These are phyloP conservation scores for Paralichthys olivaceus DNA, from an alignment of 2,113 vertebrate species.

Conservation along the genomic window DNA sequence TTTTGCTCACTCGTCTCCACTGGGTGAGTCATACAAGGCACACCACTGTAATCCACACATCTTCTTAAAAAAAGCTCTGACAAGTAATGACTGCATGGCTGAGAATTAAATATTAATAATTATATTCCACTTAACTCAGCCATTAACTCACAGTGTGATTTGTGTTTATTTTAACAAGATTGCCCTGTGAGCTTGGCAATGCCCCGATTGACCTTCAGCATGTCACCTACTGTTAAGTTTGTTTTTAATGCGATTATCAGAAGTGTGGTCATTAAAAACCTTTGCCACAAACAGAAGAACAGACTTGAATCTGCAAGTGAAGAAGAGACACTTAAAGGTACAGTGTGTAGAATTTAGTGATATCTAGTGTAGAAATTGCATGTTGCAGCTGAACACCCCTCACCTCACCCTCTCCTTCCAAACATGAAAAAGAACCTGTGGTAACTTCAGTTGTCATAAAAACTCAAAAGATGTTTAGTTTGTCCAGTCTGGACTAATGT, in stretches of 20 bases:
- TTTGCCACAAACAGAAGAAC: too few relatives aligned
- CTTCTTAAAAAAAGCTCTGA: constrained; percentile 3
- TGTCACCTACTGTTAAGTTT: too few relatives aligned
- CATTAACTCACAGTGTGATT: background rate
- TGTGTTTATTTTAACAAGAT: background rate
- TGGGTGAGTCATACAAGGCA: background rate
- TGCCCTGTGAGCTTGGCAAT: background rate
- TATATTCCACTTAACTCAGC: constrained; percentile 1
- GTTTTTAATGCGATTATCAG: too few relatives aligned
- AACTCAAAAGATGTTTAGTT: too few relatives aligned
- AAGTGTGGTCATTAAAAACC: background rate
- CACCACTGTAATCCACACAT: background rate
- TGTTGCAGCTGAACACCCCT: too few relatives aligned
- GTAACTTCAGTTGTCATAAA: too few relatives aligned
- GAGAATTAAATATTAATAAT: constrained; percentile 30
- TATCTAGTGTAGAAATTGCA: too few relatives aligned
- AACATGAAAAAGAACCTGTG: too few relatives aligned
- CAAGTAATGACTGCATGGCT: constrained; percentile 2
- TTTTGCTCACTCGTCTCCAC: background rate
- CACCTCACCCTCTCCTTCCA: too few relatives aligned
- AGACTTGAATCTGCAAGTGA: background rate
- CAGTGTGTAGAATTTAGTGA: too few relatives aligned
- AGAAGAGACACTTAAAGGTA: background rate
- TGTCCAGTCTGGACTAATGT: too few relatives aligned
- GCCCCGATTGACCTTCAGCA: background rate